Conservation (phyloP, 2,888 invertebrate genomes). For the Zele albiditarsus region DNA sequence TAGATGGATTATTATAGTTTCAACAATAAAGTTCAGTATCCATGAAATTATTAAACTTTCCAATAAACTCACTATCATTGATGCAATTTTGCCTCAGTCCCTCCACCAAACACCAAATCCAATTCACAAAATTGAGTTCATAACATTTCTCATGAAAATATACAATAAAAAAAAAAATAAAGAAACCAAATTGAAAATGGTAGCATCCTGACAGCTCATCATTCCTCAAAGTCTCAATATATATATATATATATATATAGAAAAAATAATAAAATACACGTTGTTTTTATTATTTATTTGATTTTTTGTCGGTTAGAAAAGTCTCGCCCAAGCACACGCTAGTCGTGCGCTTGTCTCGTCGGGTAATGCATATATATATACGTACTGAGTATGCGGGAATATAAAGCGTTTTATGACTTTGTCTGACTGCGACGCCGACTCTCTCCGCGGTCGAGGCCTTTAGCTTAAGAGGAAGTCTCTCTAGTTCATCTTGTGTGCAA, state of each 20-base stretch:
- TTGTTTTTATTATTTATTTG: slow-evolving; percentile 24
- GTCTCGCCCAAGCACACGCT: slow-evolving; percentile 14
- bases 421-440: slow-evolving; percentile 45
- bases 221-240: too few species aligned
- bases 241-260: background rate
- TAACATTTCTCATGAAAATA: too few species aligned
- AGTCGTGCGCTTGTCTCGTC: slow-evolving; percentile 43
- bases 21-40: too few species aligned
- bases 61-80: too few species aligned
- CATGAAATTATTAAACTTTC: too few species aligned
- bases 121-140: too few species aligned
- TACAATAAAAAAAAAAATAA: too few species aligned
- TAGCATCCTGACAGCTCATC: too few species aligned
- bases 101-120: too few species aligned
- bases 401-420: slow-evolving; percentile 56
- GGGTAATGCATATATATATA: slow-evolving; percentile 35
- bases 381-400: slow-evolving; percentile 49
- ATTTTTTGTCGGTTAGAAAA: slow-evolving; percentile 19
- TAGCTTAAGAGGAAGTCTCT: slow-evolving; percentile 12
- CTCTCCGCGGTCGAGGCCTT: slow-evolving; percentile 36
- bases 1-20: too few species aligned
- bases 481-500: slow-evolving; percentile 32
- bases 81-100: too few species aligned
- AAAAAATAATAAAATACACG: background rate
- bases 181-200: too few species aligned